Evolutionary conservation across 2,888 invertebrate genomes (phyloP), one percentile per base, ranked within the genome.

Genomic region (Cosmorhoe ocellata): DNA sequence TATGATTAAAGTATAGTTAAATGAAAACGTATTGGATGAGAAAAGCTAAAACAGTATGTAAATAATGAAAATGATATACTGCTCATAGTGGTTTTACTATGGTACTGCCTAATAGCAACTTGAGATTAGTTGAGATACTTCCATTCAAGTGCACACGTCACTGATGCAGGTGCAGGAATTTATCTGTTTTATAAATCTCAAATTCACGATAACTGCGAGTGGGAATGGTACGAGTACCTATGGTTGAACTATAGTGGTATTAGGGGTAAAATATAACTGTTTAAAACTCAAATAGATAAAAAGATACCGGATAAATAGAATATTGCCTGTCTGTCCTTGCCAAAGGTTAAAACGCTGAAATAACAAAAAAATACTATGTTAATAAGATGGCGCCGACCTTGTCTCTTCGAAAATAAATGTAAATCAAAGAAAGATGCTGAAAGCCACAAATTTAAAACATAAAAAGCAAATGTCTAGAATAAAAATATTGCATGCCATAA

Each of bases 391-490:
- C 61, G 61, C 56, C 61, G 61, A 18, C 18, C 18, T 24, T 40
- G 48, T 53, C 64, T 49, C 58, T 41, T 61, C 51, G 51, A 65
- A 68, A 73, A 71, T 64, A 69, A 66, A 56, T 60, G 58, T 56
- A 59, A 59, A 70, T 68, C 48, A 67, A 65, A 66, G 53, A 39
- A 53, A 58, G 56, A 51, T 12, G 27, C 26, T 41, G 40, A 34
- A 45, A 41, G 31, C 36, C 12, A 34, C 18, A 34, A 43, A 38
- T 47, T 30, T 12, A 38, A 38, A 18, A 43, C 22, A 34, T 33
- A 12, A 18, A 27, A 49, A 38, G 14, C 9, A 14, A 38, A 18
- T 22, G 18, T 32, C 31, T 13, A 6, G n/a, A 33, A 46, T 27
- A 18, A 33, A 14, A 31, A 49, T 27, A 37, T 14, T 2, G 6